Conservation (phyloP, 2,113 vertebrate genomes). For the Myrmecophaga tridactyla region DNA sequence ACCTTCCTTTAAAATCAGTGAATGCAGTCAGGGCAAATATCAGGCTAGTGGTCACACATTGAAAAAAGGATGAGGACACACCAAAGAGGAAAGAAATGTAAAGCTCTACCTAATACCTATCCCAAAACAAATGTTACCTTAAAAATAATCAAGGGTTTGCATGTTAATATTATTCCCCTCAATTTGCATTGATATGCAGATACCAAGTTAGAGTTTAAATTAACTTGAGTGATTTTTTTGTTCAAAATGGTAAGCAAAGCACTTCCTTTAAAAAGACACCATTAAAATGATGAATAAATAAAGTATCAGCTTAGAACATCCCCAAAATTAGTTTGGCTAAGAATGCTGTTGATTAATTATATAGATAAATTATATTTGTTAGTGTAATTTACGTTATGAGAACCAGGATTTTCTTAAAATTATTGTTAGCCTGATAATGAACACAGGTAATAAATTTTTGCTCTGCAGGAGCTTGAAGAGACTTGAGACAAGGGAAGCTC, state of each 20-base stretch:
- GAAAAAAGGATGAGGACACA: background rate
- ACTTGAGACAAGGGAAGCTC: background rate
- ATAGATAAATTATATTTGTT: background rate
- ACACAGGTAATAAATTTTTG: background rate
- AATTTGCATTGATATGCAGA: background rate
- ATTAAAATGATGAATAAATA: background rate
- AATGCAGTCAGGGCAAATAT: background rate
- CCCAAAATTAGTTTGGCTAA: background rate
- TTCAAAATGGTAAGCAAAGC: background rate
- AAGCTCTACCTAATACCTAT: background rate
- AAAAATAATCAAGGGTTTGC: background rate
- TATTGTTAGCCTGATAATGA: background rate
- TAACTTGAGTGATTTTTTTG: background rate
- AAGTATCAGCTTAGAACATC: background rate
- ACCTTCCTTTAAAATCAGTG: background rate
- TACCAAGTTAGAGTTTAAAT: background rate
- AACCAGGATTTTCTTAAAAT: background rate
- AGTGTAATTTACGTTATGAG: background rate
- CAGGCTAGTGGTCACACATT: no score
- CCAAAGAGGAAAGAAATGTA: background rate
- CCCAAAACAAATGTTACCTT: background rate
- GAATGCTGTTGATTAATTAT: background rate
- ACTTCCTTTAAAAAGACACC: background rate
- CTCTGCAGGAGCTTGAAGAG: background rate
- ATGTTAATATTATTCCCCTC: fast-evolving